A percentile compares a stretch with the other conserved stretches of the same genome.
Conservation (phyloP, 1,140 invertebrate species). For the Druon quercuslanigerum region DNA sequence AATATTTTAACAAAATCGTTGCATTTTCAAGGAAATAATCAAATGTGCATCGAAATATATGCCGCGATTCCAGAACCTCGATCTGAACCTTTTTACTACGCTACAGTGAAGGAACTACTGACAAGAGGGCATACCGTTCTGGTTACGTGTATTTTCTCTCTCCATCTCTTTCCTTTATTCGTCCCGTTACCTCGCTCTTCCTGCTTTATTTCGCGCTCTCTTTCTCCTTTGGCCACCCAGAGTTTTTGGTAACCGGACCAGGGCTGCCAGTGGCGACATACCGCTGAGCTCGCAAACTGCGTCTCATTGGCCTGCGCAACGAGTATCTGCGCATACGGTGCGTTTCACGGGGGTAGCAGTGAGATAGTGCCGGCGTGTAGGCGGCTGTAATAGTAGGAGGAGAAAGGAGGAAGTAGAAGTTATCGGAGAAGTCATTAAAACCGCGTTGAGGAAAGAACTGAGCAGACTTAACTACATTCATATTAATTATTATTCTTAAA, state of each 20-base stretch:
- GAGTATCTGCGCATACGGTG: neutral
- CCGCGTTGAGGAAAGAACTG: neutral
- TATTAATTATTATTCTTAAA: neutral
- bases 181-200: constrained; percentile 32
- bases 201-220: constrained; percentile 41
- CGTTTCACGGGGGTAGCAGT: neutral
- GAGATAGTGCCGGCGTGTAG: neutral
- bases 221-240: constrained; percentile 45
- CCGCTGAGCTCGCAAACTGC: neutral
- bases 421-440: neutral
- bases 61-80: neutral
- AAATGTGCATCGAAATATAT: neutral
- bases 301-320: constrained; percentile 6
- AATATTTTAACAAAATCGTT: too few species aligned
- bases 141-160: constrained; percentile 28
- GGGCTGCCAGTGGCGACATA: constrained; percentile 33
- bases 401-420: neutral
- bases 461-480: neutral
- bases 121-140: constrained; percentile 40
- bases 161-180: constrained; percentile 31
- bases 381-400: neutral
- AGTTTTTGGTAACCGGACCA: constrained; percentile 37
- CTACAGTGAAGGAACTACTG: constrained; percentile 39
- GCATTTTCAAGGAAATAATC: too few species aligned
- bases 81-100: constrained; percentile 10